Percentiles rank a stretch among this genome's conserved stretches.
phyloP scores from a whole-genome alignment of 2,113 vertebrate genomes.

The Stegastes partitus region DNA sequence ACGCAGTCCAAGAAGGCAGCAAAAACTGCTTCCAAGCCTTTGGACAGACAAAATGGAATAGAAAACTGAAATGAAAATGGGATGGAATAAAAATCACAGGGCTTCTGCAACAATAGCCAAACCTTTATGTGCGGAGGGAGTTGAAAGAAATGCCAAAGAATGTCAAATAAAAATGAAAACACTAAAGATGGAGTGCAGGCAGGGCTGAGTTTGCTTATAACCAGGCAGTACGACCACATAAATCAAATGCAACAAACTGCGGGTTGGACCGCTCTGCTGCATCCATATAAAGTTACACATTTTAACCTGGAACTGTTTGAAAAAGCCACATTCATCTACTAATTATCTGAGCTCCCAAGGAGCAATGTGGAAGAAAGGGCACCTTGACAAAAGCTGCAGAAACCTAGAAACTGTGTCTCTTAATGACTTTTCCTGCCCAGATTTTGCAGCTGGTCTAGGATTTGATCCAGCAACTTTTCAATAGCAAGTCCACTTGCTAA shows the following conservation, averaged over 20 bases:
- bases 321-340: constrained; percentile 21
- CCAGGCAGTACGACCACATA: not conserved
- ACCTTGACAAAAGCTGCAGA: constrained; percentile 4
- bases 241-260: not conserved
- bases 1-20: not conserved
- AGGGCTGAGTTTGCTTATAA: constrained; percentile 4
- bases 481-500: not conserved
- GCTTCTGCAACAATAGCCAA: constrained; percentile 4
- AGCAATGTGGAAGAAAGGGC: not conserved
- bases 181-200: not conserved
- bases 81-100: not conserved
- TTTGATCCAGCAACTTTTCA: constrained; percentile 5
- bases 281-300: constrained; percentile 25
- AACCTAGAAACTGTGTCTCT: not conserved
- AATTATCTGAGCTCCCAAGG: not conserved
- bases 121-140: constrained; percentile 7
- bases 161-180: constrained; percentile 30
- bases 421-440: not conserved
- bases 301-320: not conserved
- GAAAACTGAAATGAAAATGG: constrained; percentile 3
- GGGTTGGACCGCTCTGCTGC: not conserved
- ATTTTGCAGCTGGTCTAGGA: constrained; percentile 1
- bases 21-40: constrained; percentile 6
- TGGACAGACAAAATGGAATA: not conserved
- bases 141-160: constrained; percentile 18